phyloP scores from a whole-genome alignment of 2,888 invertebrate genomes.

The Lamellibrachia satsuma region DNA sequence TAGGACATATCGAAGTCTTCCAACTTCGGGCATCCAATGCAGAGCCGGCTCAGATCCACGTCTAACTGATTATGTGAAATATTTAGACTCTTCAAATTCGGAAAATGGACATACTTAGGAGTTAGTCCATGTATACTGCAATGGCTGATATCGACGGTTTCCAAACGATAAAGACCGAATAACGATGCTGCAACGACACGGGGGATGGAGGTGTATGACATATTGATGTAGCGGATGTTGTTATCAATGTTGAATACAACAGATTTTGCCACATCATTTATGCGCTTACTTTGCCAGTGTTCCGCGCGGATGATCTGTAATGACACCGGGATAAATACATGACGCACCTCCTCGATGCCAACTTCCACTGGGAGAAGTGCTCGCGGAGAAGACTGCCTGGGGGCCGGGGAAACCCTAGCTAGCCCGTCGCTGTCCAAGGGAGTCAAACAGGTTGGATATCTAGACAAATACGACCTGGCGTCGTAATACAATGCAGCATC shows the following conservation, averaged over 20 bases:
- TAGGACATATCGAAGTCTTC: background rate
- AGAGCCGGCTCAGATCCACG: background rate
- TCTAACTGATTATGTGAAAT: background rate
- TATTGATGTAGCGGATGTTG: background rate
- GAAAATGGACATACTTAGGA: background rate
- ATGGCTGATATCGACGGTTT: background rate
- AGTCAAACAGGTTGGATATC: background rate
- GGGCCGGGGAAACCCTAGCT: background rate
- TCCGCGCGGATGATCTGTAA: background rate
- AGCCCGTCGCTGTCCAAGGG: background rate
- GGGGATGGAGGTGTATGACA: background rate
- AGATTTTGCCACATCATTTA: background rate
- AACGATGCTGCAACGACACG: background rate
- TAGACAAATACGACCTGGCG: background rate
- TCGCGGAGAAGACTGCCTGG: background rate
- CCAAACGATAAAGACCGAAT: background rate
- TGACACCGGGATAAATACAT: background rate
- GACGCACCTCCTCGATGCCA: background rate
- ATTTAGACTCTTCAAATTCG: constrained; percentile 4
- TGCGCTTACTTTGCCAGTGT: background rate
- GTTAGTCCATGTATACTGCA: background rate
- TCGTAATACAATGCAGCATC: background rate
- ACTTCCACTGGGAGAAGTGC: background rate
- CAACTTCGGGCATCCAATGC: background rate
- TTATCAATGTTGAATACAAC: background rate